Evolutionary conservation across 2,888 invertebrate genomes (phyloP), one percentile per base, ranked within the genome.

Genomic region (Lissonota sp.): DNA sequence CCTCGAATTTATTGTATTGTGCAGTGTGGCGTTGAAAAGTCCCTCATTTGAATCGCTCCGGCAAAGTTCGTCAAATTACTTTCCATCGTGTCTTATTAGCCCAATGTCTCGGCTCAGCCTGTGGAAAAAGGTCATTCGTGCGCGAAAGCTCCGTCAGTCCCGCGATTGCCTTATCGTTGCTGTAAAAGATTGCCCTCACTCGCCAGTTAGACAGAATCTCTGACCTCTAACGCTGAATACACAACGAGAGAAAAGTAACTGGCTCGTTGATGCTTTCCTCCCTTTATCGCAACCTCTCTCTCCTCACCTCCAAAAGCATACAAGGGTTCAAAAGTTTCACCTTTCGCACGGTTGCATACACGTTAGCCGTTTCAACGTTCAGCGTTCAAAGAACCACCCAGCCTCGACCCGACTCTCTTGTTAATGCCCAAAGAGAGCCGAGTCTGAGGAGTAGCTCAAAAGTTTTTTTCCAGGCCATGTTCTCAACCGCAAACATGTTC

Each of bases 261-360:
- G 60, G 53, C 58, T 72, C 49, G 46, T 60, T 55, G 53, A 67
- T 67, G 51, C 14, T 67, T 79, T 46, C 62, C 26, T 26, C 26
- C 26, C 26, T 26, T 26, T 26, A 26, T 26, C 26, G 26, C 26
- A 1, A 26, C 26, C 26, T 26, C 26, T 26, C 26, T 26, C 26
- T 26, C 26, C 26, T 26, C 26, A 3, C 1, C 26, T 3, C 57
- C 60, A 7, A n/a, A 6, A 16, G 10, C 16, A 55, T 44, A 55
- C 16, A 55, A 51, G 58, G 37, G 70, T 64, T 74, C 42, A 63
- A 79, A 79, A 79, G 69, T 79, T 79, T 14, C 8, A 26, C 8
- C 14, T 74, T 10, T 40, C 51, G n/a, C 14, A 2, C 67, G 63
- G 55, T 73, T 55, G 14, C 74, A 7, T 16, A 46, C 55, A 42